Percentiles rank a stretch among this genome's conserved stretches.
phyloP scores from a whole-genome alignment of 2,888 invertebrate genomes.

The Patella ulyssiponensis region DNA sequence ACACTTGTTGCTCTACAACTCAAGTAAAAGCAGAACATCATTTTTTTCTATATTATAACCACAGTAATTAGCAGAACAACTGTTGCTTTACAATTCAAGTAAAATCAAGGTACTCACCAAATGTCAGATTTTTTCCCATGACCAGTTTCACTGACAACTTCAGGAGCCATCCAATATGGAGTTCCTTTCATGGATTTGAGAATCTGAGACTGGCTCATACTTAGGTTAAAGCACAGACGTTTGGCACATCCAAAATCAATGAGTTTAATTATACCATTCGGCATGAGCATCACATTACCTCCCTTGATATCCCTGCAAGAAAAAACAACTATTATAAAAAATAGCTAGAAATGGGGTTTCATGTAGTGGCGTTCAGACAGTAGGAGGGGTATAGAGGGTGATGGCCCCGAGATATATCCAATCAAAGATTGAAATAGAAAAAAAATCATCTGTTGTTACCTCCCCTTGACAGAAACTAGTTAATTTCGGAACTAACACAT shows the following conservation, averaged over 20 bases:
- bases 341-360: too few relatives aligned
- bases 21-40: neutral
- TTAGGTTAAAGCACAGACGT: constrained; percentile 68
- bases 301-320: constrained; percentile 71
- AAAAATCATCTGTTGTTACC: too few relatives aligned
- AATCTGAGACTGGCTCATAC: constrained; percentile 63
- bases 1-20: too few relatives aligned
- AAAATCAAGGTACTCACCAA: constrained; percentile 54
- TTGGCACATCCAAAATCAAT: constrained; percentile 74
- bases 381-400: too few relatives aligned
- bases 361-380: too few relatives aligned
- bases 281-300: constrained; percentile 72
- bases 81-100: neutral
- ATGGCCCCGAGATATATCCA: too few relatives aligned
- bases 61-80: neutral
- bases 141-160: constrained; percentile 71
- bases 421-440: too few relatives aligned
- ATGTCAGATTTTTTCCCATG: constrained; percentile 73
- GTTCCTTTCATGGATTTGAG: constrained; percentile 72
- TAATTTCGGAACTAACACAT: too few relatives aligned
- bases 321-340: neutral
- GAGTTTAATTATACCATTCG: constrained; percentile 71
- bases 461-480: too few relatives aligned
- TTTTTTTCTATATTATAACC: too few relatives aligned
- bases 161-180: constrained; percentile 73